A percentile compares a stretch with the other conserved stretches of the same genome.
Evolutionary conservation across 1,140 invertebrate genomes (phyloP).

Genomic region (Drosophila albomicans): DNA sequence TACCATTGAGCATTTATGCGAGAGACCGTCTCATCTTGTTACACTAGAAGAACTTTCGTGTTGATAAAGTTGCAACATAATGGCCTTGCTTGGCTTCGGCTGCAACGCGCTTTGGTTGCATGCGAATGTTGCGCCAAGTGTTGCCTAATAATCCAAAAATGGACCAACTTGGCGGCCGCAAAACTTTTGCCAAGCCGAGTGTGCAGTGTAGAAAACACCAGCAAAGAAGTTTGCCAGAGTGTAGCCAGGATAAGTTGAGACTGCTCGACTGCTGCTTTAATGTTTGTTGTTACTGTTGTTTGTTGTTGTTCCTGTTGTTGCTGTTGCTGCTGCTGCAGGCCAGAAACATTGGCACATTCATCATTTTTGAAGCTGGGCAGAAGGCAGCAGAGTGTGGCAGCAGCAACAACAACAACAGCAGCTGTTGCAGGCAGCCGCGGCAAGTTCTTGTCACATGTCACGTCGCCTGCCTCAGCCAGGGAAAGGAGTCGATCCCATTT

Average conservation of each 20-base stretch:
- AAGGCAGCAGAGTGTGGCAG: conserved; percentile 58
- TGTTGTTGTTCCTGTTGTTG: conserved; percentile 1
- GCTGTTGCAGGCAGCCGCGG: conserved; percentile 61
- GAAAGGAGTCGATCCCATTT: conserved; percentile 6
- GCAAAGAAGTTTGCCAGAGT: conserved; percentile 65
- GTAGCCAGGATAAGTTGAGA: conserved; percentile 55
- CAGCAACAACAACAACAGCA: conserved; percentile 10
- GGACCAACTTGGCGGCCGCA: conserved; percentile 61
- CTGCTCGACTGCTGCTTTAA: conserved; percentile 25
- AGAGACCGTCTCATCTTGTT: conserved; percentile 27
- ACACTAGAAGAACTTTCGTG: conserved; percentile 64
- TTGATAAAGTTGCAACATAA: conserved; percentile 50
- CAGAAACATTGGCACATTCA: conserved; percentile 78
- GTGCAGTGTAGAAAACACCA: conserved; percentile 30
- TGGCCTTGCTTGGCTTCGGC: background rate
- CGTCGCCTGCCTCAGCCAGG: conserved; percentile 56
- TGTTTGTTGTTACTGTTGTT: background rate
- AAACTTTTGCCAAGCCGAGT: conserved; percentile 57
- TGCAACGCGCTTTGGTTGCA: conserved; percentile 28
- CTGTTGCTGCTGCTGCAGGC: conserved; percentile 48
- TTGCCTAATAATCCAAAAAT: conserved; percentile 70
- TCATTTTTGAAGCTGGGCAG: conserved; percentile 66
- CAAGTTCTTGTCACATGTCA: conserved; percentile 82
- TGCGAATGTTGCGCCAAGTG: conserved; percentile 70
- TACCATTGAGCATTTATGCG: conserved; percentile 19